Base-by-base conservation (phyloP, 1,140 invertebrate species). In the Ctenoplectra terminalis region DNA sequence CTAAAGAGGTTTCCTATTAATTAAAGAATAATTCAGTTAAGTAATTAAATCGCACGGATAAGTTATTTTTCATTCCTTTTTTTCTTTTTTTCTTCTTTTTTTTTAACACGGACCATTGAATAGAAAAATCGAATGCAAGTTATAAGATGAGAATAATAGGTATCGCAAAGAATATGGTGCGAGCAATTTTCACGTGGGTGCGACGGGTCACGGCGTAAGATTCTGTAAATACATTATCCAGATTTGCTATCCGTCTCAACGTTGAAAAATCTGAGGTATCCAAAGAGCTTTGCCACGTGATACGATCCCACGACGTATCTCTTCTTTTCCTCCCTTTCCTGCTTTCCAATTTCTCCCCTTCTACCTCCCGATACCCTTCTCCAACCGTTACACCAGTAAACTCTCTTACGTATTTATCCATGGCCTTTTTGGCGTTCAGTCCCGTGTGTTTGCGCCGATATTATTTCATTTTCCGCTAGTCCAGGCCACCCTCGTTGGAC, bases 401-500 rank as follows among this genome's bases (percentile, higher is more conserved):
- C 81, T 90, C 88, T 83, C 82, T 87, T 85, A 87, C 82, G 85
- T 90, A 89, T 90, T 89, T 90, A 89, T 87, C 81, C 80, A 82
- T 60, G 79, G 76, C 74, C 71, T 76, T 78, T 76, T 83, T 64
- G 63, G 78, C 67, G 75, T 63, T 58, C 75, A 69, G 85, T 89
- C 89, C 84, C 84, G 83, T 88, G 90, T 90, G 87, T 87, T 87
- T 87, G 75, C 71, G 71, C 61, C 79, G 88, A 88, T 91, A 91
- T 90, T 93, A 93, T 92, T 92, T 92, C 91, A 92, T 93, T 93
- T 93, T 93, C 92, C 91, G 91, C 90, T 85, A 91, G 91, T 87
- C 90, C 86, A 77, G 82, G 80, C 85, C 83, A 76, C 72, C 71
- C 74, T 34, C 70, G 81, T 37, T 43, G 43, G 71, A 86, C 75